phyloP scores from a whole-genome alignment of 2,113 vertebrate genomes.

The Todiramphus chloris region DNA sequence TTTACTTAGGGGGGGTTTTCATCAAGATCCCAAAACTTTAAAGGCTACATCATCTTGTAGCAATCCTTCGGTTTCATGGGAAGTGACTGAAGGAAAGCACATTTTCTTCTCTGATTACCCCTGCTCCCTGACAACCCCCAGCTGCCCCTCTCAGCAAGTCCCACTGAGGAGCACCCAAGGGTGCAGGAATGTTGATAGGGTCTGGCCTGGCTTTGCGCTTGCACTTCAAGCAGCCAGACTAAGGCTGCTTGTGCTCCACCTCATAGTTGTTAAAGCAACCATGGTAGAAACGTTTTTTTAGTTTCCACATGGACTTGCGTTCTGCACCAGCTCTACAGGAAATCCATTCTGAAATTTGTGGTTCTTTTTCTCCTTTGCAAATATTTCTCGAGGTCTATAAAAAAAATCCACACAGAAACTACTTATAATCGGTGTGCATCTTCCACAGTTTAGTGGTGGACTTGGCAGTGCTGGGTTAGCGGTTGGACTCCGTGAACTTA shows the following conservation, averaged over 20 bases:
- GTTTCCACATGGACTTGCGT: neutral
- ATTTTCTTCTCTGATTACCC: neutral
- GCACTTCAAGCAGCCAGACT: neutral
- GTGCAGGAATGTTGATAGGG: too few relatives aligned
- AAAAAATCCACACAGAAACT: neutral
- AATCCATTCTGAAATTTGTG: neutral
- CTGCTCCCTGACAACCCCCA: neutral
- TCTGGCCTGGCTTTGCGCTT: too few relatives aligned
- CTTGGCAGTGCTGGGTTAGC: neutral
- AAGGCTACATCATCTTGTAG: neutral
- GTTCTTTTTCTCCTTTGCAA: neutral
- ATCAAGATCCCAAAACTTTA: neutral
- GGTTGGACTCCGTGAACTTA: neutral
- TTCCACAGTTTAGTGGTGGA: neutral
- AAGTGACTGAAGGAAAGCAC: neutral
- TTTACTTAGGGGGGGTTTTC: neutral
- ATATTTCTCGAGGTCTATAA: neutral
- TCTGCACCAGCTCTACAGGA: neutral
- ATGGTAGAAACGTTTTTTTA: neutral
- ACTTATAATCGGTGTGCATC: fast-evolving
- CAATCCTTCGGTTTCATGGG: neutral
- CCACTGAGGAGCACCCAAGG: neutral
- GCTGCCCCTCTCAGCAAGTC: neutral
- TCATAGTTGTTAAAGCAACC: fast-evolving
- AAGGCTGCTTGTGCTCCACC: neutral